Percentiles rank a stretch among this genome's conserved stretches.
These are phyloP conservation scores for Myotis daubentonii DNA, from an alignment of 2,797 vertebrate species.

Conservation along the genomic window DNA sequence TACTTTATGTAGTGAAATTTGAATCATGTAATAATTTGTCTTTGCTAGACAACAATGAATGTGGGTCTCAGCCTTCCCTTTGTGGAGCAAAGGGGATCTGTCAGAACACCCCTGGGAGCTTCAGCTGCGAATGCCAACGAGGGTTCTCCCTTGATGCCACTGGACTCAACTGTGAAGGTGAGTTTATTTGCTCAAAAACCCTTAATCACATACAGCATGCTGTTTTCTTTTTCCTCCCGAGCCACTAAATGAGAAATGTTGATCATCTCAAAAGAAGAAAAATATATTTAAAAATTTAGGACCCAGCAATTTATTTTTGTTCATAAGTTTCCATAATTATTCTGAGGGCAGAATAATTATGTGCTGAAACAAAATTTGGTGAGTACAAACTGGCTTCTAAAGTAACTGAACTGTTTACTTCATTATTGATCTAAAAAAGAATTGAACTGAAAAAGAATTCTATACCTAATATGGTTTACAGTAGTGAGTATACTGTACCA, in stretches of 20 bases:
- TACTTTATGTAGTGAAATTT: not conserved
- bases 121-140: slow-evolving; percentile 90
- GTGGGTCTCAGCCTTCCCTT: slow-evolving; percentile 86
- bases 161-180: slow-evolving; percentile 91
- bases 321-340: not conserved
- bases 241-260: not conserved
- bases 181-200: not conserved
- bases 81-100: slow-evolving; percentile 90
- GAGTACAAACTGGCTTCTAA: not conserved
- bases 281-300: not conserved
- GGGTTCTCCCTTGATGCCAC: slow-evolving; percentile 89
- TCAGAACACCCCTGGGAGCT: slow-evolving; percentile 91
- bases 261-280: not conserved
- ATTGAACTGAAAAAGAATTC: not conserved
- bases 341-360: not conserved
- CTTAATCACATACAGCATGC: not conserved
- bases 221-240: not conserved
- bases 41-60: slow-evolving; percentile 91
- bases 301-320: not conserved
- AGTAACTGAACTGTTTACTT: not conserved
- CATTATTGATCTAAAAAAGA: not conserved
- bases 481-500: no score
- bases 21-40: not conserved
- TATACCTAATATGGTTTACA: not conserved
- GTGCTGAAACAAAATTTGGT: not conserved